A percentile compares a stretch with the other conserved stretches of the same genome.
Evolutionary conservation across 2,888 invertebrate genomes (phyloP).

Genomic region (Phania funesta): DNA sequence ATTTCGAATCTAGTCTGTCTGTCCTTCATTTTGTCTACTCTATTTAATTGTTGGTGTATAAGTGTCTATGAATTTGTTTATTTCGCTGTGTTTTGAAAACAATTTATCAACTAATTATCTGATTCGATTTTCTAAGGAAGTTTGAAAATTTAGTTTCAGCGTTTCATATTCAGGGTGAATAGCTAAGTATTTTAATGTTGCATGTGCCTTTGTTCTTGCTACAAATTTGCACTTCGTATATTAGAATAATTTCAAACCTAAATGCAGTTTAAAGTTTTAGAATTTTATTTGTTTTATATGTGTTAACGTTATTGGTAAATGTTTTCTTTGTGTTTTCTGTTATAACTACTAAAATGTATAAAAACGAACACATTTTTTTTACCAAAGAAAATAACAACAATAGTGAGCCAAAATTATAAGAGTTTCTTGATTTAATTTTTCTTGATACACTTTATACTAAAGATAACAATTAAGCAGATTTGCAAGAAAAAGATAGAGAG

Average conservation of each 20-base stretch:
- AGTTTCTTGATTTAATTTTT: no score
- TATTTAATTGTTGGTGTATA: not conserved
- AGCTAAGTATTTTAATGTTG: conserved; percentile 4
- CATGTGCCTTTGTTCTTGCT: not conserved
- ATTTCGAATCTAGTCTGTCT: conserved; percentile 39
- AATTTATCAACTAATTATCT: conserved; percentile 68
- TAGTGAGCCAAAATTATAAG: no score
- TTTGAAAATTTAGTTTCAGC: conserved; percentile 60
- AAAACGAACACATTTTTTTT: no score
- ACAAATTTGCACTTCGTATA: conserved; percentile 10
- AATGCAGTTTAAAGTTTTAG: conserved; percentile 19
- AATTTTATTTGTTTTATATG: not conserved
- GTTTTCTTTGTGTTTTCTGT: no score
- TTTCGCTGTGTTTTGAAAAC: conserved; percentile 50
- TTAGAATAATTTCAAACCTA: not conserved
- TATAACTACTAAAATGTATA: no score
- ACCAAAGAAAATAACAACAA: no score
- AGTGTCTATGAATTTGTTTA: conserved; percentile 12
- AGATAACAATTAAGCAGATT: no score
- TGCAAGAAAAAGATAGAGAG: no score
- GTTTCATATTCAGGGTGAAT: conserved; percentile 60
- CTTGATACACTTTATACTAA: no score
- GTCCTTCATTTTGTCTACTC: conserved; percentile 26
- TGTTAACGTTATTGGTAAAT: no score
- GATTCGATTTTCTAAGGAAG: conserved; percentile 66